Evolutionary conservation across 2,113 vertebrate species (phyloP).

Genomic region (Falcunculus frontatus): DNA sequence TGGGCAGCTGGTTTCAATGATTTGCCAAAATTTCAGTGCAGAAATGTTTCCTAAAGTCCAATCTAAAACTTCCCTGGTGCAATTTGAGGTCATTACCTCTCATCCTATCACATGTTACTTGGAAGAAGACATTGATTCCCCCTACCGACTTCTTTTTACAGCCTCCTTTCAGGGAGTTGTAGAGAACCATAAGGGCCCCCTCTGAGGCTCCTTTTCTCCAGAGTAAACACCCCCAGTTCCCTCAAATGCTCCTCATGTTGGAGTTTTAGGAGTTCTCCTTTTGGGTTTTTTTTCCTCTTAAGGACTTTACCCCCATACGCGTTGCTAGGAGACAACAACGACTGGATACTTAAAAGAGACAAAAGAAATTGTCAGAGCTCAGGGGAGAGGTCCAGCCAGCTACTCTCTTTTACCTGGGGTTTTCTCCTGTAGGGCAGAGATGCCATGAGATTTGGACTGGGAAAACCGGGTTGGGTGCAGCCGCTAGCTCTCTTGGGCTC

Average conservation of each 20-base stretch:
- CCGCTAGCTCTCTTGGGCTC: neutral
- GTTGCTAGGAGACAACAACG: neutral
- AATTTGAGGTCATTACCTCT: neutral
- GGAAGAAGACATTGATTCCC: neutral
- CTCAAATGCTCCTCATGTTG: neutral
- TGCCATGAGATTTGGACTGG: neutral
- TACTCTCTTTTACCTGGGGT: neutral
- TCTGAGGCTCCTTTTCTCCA: neutral
- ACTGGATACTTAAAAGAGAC: neutral
- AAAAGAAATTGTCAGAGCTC: neutral
- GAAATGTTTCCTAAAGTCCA: neutral
- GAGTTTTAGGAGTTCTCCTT: neutral
- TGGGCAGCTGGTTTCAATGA: neutral
- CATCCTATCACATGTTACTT: neutral
- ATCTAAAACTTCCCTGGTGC: neutral
- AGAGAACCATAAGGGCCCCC: neutral
- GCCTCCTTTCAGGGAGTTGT: neutral
- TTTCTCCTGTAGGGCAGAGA: neutral
- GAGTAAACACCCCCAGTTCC: neutral
- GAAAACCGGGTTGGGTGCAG: neutral
- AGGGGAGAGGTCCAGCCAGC: neutral
- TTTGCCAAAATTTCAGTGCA: neutral
- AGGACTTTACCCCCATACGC: neutral
- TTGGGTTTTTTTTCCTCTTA: neutral
- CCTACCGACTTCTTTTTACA: neutral